Evolutionary conservation across 2,113 vertebrate genomes (phyloP).

Genomic region (Chrysemys picta): DNA sequence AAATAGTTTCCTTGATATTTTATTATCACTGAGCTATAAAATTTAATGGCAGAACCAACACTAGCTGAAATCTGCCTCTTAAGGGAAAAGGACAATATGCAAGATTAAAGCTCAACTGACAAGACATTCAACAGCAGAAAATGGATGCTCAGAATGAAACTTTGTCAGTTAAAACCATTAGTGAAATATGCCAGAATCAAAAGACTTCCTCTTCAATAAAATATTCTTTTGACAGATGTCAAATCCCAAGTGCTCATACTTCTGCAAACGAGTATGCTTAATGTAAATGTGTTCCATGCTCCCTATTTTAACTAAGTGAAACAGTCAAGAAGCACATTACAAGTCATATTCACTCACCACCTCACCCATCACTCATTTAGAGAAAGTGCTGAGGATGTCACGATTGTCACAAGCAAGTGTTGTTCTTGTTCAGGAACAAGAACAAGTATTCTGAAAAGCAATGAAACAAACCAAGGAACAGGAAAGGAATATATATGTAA

Average conservation of each 20-base stretch:
- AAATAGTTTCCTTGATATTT: slow-evolving; percentile 77
- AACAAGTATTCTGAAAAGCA: slow-evolving; percentile 54
- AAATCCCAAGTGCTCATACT: slow-evolving; percentile 70
- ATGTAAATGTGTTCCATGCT: slow-evolving; percentile 75
- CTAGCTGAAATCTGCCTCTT: slow-evolving; percentile 63
- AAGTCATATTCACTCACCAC: slow-evolving; percentile 72
- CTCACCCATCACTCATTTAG: slow-evolving; percentile 66
- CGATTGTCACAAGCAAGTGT: slow-evolving; percentile 76
- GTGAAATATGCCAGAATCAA: slow-evolving; percentile 73
- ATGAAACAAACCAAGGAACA: slow-evolving; percentile 46
- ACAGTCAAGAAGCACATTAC: slow-evolving; percentile 62
- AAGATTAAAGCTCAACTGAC: slow-evolving; percentile 75
- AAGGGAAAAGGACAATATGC: slow-evolving; percentile 66
- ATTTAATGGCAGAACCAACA: slow-evolving; percentile 70
- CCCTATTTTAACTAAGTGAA: slow-evolving; percentile 62
- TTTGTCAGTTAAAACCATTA: slow-evolving; percentile 73
- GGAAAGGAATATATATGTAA: slow-evolving; percentile 34
- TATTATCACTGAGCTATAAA: slow-evolving; percentile 74
- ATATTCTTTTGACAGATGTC: slow-evolving; percentile 75
- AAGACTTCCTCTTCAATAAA: slow-evolving; percentile 71
- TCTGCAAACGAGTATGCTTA: slow-evolving; percentile 64
- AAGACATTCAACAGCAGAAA: slow-evolving; percentile 70
- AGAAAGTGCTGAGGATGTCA: slow-evolving; percentile 68
- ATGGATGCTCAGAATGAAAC: slow-evolving; percentile 58
- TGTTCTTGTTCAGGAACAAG: slow-evolving; percentile 63